Conservation (phyloP, 1,140 invertebrate genomes). For the Leguminivora glycinivorella region DNA sequence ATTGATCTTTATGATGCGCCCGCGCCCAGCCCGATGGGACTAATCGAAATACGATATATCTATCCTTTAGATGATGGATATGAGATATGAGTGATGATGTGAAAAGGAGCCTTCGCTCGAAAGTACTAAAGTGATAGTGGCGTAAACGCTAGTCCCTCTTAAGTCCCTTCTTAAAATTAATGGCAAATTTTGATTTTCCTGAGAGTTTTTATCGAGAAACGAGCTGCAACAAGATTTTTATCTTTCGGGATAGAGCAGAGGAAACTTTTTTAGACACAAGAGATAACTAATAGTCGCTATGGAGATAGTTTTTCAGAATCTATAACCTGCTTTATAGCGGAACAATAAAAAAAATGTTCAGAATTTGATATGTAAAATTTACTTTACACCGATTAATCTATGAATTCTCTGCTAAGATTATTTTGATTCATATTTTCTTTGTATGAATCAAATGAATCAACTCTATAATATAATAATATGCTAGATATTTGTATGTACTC, state of each 20-base stretch:
- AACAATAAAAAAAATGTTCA: too few relatives aligned
- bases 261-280: too few relatives aligned
- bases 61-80: too few relatives aligned
- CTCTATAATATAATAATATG: neutral
- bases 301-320: too few relatives aligned
- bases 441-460: constrained; percentile 16
- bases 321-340: too few relatives aligned
- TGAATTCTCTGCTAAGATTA: constrained; percentile 5
- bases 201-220: too few relatives aligned
- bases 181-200: neutral
- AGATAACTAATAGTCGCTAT: too few relatives aligned
- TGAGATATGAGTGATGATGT: neutral
- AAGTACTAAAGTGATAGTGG: neutral
- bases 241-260: too few relatives aligned
- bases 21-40: constrained; percentile 50
- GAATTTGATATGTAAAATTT: neutral
- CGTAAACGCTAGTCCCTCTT: neutral
- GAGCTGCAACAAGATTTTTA: too few relatives aligned
- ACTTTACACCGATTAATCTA: constrained; percentile 6
- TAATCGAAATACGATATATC: constrained; percentile 3
- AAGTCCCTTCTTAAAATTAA: neutral
- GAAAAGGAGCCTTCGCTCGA: neutral
- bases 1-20: constrained; percentile 73
- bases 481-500: too few relatives aligned
- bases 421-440: constrained; percentile 22